These are phyloP conservation scores for Sebastes steindachneri DNA, from an alignment of 2,797 vertebrate species.

Conservation along the genomic window DNA sequence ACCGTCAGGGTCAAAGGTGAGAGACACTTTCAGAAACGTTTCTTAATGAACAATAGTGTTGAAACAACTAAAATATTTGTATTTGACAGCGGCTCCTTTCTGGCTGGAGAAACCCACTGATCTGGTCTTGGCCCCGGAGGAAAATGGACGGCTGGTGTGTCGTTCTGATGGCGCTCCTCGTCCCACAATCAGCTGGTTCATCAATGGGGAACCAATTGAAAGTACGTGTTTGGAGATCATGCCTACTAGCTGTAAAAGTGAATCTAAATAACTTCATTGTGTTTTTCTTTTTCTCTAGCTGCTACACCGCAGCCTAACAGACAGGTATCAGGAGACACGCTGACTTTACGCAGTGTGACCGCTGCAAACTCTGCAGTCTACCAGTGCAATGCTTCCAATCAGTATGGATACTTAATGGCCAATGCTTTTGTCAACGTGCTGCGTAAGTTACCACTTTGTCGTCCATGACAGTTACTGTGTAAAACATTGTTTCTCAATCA, in stretches of 20 bases:
- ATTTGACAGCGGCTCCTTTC: conserved; percentile 90
- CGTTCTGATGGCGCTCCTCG: conserved; percentile 93
- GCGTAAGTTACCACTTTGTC: conserved; percentile 79
- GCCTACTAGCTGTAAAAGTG: background rate
- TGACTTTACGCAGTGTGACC: conserved; percentile 89
- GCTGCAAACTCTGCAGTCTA: conserved; percentile 92
- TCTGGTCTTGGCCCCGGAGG: conserved; percentile 93
- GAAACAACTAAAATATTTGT: background rate
- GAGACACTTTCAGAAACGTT: background rate
- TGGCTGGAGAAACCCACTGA: conserved; percentile 94
- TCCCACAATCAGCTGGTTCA: conserved; percentile 92
- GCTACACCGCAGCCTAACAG: conserved; percentile 88
- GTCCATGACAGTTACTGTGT: background rate
- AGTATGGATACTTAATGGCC: conserved; percentile 93
- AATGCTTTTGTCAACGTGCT: conserved; percentile 96
- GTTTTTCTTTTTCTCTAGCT: conserved; percentile 66
- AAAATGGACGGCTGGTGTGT: conserved; percentile 91
- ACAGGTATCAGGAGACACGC: conserved; percentile 90
- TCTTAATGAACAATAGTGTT: background rate
- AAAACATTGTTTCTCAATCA: background rate
- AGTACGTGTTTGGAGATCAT: conserved; percentile 74
- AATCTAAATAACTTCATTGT: background rate
- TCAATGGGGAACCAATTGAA: conserved; percentile 93
- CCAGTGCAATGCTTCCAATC: conserved; percentile 97
- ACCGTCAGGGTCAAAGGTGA: conserved; percentile 95